Conservation (phyloP, 92 coral and sea anemone genomes). For the Actinernus sp. region DNA sequence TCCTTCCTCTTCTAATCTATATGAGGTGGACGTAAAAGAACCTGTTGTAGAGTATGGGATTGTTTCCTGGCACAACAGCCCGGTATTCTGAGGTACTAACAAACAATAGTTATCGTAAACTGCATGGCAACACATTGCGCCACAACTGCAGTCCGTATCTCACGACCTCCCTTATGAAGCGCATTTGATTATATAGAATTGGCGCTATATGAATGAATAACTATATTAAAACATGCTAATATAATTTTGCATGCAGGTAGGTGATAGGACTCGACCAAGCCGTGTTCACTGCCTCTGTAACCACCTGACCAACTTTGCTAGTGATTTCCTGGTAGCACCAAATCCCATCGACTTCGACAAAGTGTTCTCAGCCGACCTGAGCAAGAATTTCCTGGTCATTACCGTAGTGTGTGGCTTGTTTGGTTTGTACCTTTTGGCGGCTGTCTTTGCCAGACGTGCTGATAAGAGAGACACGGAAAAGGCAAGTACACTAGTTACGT, state of each 20-base stretch:
- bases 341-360: slow-evolving; percentile 96
- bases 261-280: slow-evolving; percentile 60
- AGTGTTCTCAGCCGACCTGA: slow-evolving; percentile 90
- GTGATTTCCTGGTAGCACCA: slow-evolving; percentile 96
- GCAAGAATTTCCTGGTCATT: slow-evolving; percentile 84
- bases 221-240: too few species aligned
- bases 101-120: too few species aligned
- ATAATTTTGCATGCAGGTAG: slow-evolving; percentile 88
- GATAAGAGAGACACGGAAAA: slow-evolving; percentile 78
- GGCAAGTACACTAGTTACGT: too few species aligned
- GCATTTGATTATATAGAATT: too few species aligned
- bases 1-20: too few species aligned
- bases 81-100: too few species aligned
- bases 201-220: too few species aligned
- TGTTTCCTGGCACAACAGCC: too few species aligned
- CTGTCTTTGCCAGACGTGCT: slow-evolving; percentile 79
- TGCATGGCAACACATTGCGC: too few species aligned
- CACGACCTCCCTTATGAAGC: neutral
- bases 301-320: slow-evolving; percentile 91
- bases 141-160: too few species aligned
- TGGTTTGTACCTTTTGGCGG: slow-evolving; percentile 80
- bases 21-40: too few species aligned
- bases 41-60: too few species aligned
- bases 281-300: slow-evolving; percentile 80
- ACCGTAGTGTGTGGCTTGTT: slow-evolving; percentile 77